These are phyloP conservation scores for Loriculus beryllinus DNA, from an alignment of 2,797 vertebrate genomes.

Conservation along the genomic window DNA sequence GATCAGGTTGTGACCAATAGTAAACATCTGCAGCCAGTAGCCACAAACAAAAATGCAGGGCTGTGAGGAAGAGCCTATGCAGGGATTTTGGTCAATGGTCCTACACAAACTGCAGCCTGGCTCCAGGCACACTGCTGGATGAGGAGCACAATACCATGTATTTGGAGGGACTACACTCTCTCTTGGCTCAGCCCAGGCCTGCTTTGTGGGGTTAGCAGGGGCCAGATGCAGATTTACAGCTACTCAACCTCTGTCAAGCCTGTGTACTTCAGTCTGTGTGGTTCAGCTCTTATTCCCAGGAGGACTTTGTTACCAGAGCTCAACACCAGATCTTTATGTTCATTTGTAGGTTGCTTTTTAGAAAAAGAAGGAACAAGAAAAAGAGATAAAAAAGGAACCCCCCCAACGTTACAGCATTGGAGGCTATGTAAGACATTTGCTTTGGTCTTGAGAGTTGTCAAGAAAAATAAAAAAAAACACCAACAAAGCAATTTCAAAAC, in stretches of 20 bases:
- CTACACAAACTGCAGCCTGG: neutral
- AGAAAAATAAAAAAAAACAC: neutral
- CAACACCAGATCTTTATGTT: neutral
- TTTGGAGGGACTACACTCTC: fast-evolving
- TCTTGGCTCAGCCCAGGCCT: neutral
- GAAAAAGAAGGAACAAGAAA: too few species aligned
- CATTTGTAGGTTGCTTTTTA: neutral
- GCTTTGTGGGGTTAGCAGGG: neutral
- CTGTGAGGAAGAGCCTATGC: neutral
- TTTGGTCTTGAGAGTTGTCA: neutral
- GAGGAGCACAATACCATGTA: neutral
- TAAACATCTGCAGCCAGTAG: neutral
- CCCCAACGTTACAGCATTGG: neutral
- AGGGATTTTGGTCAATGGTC: neutral
- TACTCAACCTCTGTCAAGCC: neutral
- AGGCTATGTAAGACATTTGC: neutral
- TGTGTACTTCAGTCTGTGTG: neutral
- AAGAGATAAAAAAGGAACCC: neutral
- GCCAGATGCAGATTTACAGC: neutral
- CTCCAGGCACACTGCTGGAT: neutral
- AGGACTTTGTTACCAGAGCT: neutral
- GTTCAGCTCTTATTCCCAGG: neutral
- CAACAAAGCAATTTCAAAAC: neutral
- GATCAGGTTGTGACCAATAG: neutral
- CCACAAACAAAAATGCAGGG: neutral